phyloP scores from a whole-genome alignment of 2,888 invertebrate genomes.

The Watsonalla binaria region DNA sequence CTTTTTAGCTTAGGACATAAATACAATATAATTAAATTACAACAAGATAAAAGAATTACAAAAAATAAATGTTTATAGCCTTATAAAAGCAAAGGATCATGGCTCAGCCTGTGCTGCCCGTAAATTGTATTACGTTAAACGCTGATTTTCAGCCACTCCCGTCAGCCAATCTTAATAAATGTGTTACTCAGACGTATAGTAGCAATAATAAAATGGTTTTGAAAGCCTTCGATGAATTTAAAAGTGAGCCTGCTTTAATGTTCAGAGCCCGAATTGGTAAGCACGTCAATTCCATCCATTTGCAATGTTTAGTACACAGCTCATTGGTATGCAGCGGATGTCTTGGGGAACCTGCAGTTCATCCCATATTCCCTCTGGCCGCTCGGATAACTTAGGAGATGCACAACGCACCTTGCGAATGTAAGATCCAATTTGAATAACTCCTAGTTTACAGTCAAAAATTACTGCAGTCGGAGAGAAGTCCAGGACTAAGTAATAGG shows the following conservation, averaged over 20 bases:
- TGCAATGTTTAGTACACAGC: slow-evolving; percentile 15
- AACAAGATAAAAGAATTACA: no score
- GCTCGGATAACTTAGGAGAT: slow-evolving; percentile 26
- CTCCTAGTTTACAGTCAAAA: not conserved
- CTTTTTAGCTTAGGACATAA: no score
- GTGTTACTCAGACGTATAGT: no score
- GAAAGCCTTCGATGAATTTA: no score
- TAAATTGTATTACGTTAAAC: no score
- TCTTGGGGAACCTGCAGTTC: slow-evolving; percentile 21
- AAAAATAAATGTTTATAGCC: no score
- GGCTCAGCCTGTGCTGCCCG: no score
- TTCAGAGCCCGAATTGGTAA: not conserved
- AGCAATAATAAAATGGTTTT: no score
- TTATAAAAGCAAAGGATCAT: no score
- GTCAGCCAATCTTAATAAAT: no score
- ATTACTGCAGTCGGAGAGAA: not conserved
- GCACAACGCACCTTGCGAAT: slow-evolving; percentile 4
- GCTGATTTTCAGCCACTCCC: no score
- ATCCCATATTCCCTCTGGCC: slow-evolving; percentile 37
- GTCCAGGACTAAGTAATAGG: not conserved
- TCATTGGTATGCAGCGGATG: slow-evolving; percentile 32
- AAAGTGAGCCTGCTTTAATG: not conserved
- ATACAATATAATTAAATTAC: no score
- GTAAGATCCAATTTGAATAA: not conserved
- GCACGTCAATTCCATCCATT: not conserved